Evolutionary conservation across 2,888 invertebrate genomes (phyloP), one percentile per base, ranked within the genome.

Genomic region (Drosophila neutralis): DNA sequence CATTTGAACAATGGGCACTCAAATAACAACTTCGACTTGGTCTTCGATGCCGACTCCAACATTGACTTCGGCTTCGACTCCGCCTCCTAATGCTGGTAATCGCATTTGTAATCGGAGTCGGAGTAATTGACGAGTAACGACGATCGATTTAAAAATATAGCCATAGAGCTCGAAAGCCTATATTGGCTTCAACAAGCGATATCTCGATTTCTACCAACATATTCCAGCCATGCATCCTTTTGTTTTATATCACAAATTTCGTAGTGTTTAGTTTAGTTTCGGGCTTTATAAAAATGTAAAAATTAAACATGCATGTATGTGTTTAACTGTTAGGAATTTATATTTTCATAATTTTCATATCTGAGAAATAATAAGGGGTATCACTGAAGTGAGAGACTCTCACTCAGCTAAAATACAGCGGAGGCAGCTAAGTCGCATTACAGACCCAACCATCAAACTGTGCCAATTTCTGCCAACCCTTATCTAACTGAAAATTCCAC

Each of bases 1-100:
- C 53, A 68, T 56, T 67, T 36, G 58, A 78, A 81, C 81, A 78
- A 81, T 76, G 61, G 67, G n/a, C 33, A 51, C 59, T 65, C 36
- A 48, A 57, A 58, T 62, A 76, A 70, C 59, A 49, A 27, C 18
- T 49, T 27, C 49, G 1, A 51, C 29, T 29, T 29, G 45, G 24
- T 45, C 7, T 45, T 45, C 45, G 45, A 24, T 24, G 45, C 15
- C 27, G 29, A 51, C n/a, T 29, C 27, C 27, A 18, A 49, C 5
- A 7, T 42, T 13, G 45, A 21, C 45, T 45, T 45, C 21, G 48
- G 27, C 10, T 15, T 4, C 45, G 35, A 48, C 31, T 56, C 57
- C 45, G 38, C 40, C 61, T 57, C 48, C 35, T 18, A 33, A 60
- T n/a, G 15, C 48, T 33, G 45, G 36, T 33, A 51, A 57, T 49